Evolutionary conservation across 1,140 invertebrate species (phyloP), one percentile per base, ranked within the genome.

Genomic region (Phenacoccus solenopsis): DNA sequence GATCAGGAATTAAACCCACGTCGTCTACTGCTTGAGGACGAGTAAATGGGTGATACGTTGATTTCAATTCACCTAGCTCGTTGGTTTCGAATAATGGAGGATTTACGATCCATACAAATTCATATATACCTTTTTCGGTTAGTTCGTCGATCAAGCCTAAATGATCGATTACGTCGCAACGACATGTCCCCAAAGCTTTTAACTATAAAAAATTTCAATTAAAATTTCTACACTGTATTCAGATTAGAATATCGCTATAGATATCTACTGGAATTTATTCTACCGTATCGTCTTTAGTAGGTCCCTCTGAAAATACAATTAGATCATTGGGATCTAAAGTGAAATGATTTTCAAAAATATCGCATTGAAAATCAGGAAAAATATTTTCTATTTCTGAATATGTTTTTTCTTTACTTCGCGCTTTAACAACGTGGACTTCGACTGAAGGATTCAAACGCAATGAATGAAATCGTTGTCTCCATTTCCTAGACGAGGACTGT

Each of bases 1-100:
- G 9, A 86, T 78, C 38, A 98, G 77, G 67, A 90, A 80, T 71
- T 38, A 38, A n/a, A 7, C 88, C 76, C 1, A 87, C 72, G 79
- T 98, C 91, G 25, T 93, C 85, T n/a, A n/a, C n/a, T 1, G 83
- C 81, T 82, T 90, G 88, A 27, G 90, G 88, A 64, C 88, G 84
- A 16, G 97, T 99, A 77, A 99, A 99, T 21, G 96, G 97, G 84
- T 99, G 97, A 84, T 99, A 97, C 20, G 88, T 87, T 12, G 91
- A 88, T 75, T 90, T 84, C 28, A 98, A 71, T 24, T 75, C 77
- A 28, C 83, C 83, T 69, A 82, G 79, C 28, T 84, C 79, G 22
- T 84, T 81, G 35, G 80, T 76, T 69, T 85, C 77, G 83, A 99
- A 98, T 70, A 99, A 80, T 1, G 97, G 96, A 79, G 99, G 98